phyloP scores from a whole-genome alignment of 2,888 invertebrate species.

The Eretmocerus hayati region DNA sequence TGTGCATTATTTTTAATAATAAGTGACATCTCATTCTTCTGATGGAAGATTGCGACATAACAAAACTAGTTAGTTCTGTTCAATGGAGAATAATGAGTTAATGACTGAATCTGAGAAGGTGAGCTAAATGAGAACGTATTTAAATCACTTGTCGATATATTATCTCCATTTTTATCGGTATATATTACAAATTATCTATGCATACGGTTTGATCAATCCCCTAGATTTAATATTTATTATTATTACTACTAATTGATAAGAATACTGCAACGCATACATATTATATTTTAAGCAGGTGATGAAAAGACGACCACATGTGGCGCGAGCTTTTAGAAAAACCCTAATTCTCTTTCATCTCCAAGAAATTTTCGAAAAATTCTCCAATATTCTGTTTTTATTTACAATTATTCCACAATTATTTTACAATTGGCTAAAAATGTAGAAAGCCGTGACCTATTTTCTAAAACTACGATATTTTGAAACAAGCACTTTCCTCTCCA shows the following conservation, averaged over 20 bases:
- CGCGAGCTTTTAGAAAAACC: no score
- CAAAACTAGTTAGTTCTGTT: slow-evolving; percentile 19
- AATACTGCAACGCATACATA: slow-evolving; percentile 33
- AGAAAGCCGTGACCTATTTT: no score
- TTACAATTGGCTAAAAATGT: no score
- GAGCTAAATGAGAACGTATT: slow-evolving; percentile 29
- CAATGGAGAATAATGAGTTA: slow-evolving; percentile 22
- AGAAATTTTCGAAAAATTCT: no score
- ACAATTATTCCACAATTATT: no score
- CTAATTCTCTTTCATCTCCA: no score
- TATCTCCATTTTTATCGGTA: slow-evolving; percentile 25
- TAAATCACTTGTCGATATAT: slow-evolving; percentile 39
- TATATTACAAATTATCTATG: slow-evolving; percentile 24
- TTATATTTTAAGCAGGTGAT: slow-evolving; percentile 29
- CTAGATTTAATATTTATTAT: slow-evolving; percentile 31
- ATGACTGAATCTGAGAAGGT: slow-evolving; percentile 24
- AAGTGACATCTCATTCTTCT: slow-evolving; percentile 35
- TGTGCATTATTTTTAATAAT: slow-evolving; percentile 38
- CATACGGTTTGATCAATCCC: slow-evolving; percentile 27
- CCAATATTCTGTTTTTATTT: no score
- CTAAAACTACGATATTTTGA: no score
- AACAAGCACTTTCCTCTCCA: no score
- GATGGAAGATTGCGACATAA: slow-evolving; percentile 27
- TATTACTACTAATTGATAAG: slow-evolving; percentile 40
- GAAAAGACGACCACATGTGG: no score